phyloP scores from a whole-genome alignment of 2,113 vertebrate genomes.

The Oncorhynchus masou region DNA sequence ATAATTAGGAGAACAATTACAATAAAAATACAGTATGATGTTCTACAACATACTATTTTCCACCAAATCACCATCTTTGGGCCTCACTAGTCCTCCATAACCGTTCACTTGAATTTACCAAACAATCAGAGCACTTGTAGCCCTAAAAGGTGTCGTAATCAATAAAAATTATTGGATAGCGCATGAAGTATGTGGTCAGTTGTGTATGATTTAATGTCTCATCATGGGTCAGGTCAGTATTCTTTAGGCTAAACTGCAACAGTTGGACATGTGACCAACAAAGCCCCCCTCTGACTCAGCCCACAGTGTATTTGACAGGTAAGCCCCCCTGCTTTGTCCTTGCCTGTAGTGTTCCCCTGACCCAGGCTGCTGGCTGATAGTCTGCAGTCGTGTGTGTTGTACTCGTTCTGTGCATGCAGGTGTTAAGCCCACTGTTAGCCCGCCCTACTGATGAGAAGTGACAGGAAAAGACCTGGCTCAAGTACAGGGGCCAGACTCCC shows the following conservation, averaged over 20 bases:
- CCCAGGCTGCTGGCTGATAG: constrained; percentile 36
- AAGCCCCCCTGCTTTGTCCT: constrained; percentile 56
- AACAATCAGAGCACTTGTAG: too few relatives aligned
- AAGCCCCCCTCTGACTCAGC: constrained; percentile 48
- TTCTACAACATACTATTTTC: too few relatives aligned
- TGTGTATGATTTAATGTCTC: too few relatives aligned
- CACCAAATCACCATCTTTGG: too few relatives aligned
- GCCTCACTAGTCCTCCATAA: too few relatives aligned
- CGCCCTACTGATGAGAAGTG: constrained; percentile 61
- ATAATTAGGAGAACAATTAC: too few relatives aligned
- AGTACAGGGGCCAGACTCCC: constrained; percentile 36
- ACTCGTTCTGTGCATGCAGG: constrained; percentile 48
- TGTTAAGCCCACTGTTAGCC: constrained; percentile 53
- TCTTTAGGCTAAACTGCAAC: constrained; percentile 15
- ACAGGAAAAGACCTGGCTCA: constrained; percentile 66
- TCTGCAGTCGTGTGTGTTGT: constrained; percentile 50
- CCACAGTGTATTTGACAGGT: constrained; percentile 59
- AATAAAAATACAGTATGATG: too few relatives aligned
- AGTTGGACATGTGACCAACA: constrained; percentile 49
- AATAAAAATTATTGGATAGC: too few relatives aligned
- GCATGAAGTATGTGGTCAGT: too few relatives aligned
- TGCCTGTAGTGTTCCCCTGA: constrained; percentile 49
- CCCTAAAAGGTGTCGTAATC: too few relatives aligned
- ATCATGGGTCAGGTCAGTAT: too few relatives aligned
- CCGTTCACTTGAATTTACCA: too few relatives aligned